Conservation (phyloP, 1,140 invertebrate genomes). For the Drosophila pectinifera region DNA sequence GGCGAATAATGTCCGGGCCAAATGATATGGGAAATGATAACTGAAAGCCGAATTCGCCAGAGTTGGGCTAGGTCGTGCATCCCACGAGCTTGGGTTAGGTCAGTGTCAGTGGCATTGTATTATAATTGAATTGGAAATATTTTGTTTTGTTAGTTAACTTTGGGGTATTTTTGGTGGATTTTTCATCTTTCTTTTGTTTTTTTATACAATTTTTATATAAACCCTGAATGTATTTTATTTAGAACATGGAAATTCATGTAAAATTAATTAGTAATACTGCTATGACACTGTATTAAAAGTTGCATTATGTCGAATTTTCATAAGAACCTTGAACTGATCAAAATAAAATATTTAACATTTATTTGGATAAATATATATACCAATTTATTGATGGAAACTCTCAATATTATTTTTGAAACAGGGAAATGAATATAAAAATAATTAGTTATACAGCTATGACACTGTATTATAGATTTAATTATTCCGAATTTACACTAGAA, state of each 20-base stretch:
- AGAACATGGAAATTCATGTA: too few species aligned
- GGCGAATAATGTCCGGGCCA: conserved; percentile 25
- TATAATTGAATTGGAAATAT: background rate
- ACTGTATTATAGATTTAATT: too few species aligned
- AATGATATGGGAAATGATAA: conserved; percentile 30
- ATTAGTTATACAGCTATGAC: too few species aligned
- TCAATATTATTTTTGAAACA: background rate
- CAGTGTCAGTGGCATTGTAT: background rate
- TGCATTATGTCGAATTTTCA: too few species aligned
- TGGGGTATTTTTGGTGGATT: background rate
- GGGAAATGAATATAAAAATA: too few species aligned
- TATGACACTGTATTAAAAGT: too few species aligned
- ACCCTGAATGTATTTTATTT: background rate
- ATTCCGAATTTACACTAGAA: too few species aligned
- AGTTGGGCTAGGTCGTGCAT: background rate
- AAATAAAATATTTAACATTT: too few species aligned
- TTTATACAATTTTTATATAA: background rate
- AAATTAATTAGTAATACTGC: too few species aligned
- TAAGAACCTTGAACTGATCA: too few species aligned
- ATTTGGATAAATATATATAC: too few species aligned
- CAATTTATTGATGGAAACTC: too few species aligned
- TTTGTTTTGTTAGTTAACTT: background rate
- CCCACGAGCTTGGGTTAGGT: background rate
- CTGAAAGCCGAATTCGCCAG: conserved; percentile 10
- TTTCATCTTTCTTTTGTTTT: background rate